Percentiles rank a stretch among this genome's conserved stretches.
These are phyloP conservation scores for Mesocricetus auratus DNA, from an alignment of 2,113 vertebrate species.

Conservation along the genomic window DNA sequence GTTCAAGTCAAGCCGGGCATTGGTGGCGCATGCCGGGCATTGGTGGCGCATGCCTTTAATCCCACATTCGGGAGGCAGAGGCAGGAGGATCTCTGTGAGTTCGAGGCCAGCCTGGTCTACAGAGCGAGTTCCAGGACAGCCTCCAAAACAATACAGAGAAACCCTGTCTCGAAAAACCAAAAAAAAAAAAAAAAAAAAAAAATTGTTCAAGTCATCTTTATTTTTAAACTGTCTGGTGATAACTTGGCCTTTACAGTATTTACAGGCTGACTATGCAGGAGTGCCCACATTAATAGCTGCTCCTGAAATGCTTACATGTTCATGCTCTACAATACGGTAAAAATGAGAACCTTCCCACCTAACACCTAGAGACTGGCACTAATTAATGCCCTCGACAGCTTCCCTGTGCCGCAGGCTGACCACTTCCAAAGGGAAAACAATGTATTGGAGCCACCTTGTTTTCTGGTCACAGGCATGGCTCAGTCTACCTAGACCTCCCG, in stretches of 20 bases:
- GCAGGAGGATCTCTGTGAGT: no score
- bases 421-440: conserved; percentile 20
- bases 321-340: neutral
- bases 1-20: neutral
- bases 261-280: neutral
- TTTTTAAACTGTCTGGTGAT: conserved; percentile 38
- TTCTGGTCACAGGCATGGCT: conserved; percentile 22
- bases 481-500: neutral
- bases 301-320: neutral
- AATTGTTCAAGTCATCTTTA: conserved; percentile 19
- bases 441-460: neutral
- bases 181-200: no score
- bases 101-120: no score
- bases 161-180: no score
- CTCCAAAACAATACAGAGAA: no score
- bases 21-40: no score
- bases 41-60: no score
- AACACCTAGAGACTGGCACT: neutral
- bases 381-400: neutral
- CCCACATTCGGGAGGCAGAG: no score
- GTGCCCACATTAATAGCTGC: neutral
- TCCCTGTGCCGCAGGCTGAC: neutral
- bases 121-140: no score
- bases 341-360: neutral
- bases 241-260: conserved; percentile 45